Percentiles rank a stretch among this genome's conserved stretches.
Conservation (phyloP, 2,113 vertebrate genomes). For the Urocitellus parryii region DNA sequence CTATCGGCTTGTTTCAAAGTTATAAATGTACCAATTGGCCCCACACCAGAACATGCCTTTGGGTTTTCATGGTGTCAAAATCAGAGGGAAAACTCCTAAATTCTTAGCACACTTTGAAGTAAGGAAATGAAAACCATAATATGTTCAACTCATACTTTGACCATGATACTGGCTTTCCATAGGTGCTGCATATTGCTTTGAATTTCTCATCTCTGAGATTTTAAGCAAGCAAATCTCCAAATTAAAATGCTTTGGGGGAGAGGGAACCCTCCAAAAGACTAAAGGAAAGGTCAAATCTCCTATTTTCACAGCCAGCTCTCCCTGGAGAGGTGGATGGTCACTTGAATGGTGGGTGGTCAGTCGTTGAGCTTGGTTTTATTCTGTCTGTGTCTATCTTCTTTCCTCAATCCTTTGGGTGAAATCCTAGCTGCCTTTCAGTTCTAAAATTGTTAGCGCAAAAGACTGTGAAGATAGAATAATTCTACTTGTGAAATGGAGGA, state of each 20-base stretch:
- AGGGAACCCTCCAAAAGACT: not conserved
- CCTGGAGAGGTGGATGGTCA: not conserved
- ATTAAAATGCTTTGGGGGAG: not conserved
- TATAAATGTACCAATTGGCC: not conserved
- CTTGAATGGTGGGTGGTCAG: not conserved
- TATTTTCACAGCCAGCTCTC: constrained; percentile 6
- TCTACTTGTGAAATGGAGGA: constrained; percentile 31
- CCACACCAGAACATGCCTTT: not conserved
- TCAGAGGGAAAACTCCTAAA: not conserved
- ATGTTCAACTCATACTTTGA: not conserved
- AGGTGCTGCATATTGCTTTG: constrained; percentile 7
- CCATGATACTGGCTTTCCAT: not conserved
- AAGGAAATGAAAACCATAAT: not conserved
- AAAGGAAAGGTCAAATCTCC: not conserved
- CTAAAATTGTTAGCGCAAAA: not conserved
- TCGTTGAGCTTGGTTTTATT: not conserved
- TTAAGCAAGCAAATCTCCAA: constrained; percentile 29
- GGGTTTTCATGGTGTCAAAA: constrained; percentile 25
- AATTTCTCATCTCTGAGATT: constrained; percentile 28
- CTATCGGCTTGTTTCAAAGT: constrained; percentile 40
- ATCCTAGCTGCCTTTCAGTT: not conserved
- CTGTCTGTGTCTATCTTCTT: not conserved
- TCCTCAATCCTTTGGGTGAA: not conserved
- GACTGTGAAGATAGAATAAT: not conserved
- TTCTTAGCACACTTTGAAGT: not conserved